Evolutionary conservation across 2,888 invertebrate species (phyloP), one percentile per base, ranked within the genome.

Genomic region (Cloeon dipterum): DNA sequence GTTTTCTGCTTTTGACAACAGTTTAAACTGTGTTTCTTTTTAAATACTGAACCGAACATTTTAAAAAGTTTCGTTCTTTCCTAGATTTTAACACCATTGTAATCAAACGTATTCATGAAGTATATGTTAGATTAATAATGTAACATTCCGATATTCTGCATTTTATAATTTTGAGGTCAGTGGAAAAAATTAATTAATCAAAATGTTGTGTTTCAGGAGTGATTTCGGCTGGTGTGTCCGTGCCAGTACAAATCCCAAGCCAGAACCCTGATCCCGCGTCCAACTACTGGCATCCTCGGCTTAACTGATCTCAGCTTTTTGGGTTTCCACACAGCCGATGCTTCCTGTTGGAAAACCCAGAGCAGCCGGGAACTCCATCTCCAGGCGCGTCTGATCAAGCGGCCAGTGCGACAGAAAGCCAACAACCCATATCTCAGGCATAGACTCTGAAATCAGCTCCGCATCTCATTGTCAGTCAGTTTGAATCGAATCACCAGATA

Each of bases 291-390:
- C n/a, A n/a, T n/a, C 81, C 83, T 25, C 65, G 85, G 58, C 73
- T 86, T 59, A 85, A 81, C 74, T 81, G 89, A 86, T 83, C 79
- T 61, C 76, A 79, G 70, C 75, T 82, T 52, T 78, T 79, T 68
- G 78, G 78, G 70, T 77, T 81, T 66, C 73, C 77, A 53, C 71
- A 75, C 60, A 70, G 66, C 59, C 62, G 77, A 55, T 63, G 75
- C 42, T 67, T 75, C 59, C 67, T 68, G 66, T 33, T 40, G 42
- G 40, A 39, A 25, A 42, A 33, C 41, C 42, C 39, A 20, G 34
- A 58, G 58, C 52, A 47, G 58, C 49, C 56, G 55, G 11, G 36
- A 40, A 23, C 44, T 51, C 53, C 43, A 57, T 55, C 46, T 39
- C 1, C 38, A 39, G 34, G 42, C 39, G 26, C 44, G 51, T 56